Evolutionary conservation across 2,113 vertebrate genomes (phyloP), one percentile per base, ranked within the genome.

Genomic region (Laticauda laticaudata): DNA sequence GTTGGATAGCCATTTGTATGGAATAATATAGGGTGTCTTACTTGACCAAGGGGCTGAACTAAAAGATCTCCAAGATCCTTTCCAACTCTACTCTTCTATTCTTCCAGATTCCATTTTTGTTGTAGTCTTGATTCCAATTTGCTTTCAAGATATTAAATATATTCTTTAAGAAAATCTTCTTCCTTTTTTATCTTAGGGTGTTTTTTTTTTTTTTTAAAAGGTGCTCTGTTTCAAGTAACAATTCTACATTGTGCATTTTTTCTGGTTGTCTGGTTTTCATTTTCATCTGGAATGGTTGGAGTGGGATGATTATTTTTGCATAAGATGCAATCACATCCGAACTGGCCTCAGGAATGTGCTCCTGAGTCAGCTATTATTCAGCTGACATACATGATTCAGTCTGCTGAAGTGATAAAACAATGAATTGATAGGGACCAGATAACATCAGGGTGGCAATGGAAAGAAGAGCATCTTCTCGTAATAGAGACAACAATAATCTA

Each of bases 241-340:
- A 18, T 45, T 89, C 94, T 86, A 89, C 92, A 95, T 95, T 96
- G 95, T 96, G 92, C 94, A 94, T 94, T 90, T 95, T 94, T 93
- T 94, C 86, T 94, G 87, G 90, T 95, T 94, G 92, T 94, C 89
- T 94, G 89, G 64, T 39, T 95, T 96, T 89, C 56, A 92, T 57
- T 2, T 92, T 90, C 95, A 95, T 94, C 94, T 94, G 53, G 87
- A 94, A 89, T 95, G 94, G 2, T 24, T 51, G 14, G 61, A 94
- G 92, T 96, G 91, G 96, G 94, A 88, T 14, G 0, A 95, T 96
- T 97, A 95, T 93, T 94, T 96, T 96, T 94, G 45, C 8, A 20
- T 53, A 26, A 9, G 9, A 20, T 57, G n/a, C 12, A 0, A 20
- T 61, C 57, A 61, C 59, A 11, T 18, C 12, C 0, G 2, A 23